phyloP scores from a whole-genome alignment of 37 sponge, comb jelly and placozoan species.

The Ianthella basta region DNA sequence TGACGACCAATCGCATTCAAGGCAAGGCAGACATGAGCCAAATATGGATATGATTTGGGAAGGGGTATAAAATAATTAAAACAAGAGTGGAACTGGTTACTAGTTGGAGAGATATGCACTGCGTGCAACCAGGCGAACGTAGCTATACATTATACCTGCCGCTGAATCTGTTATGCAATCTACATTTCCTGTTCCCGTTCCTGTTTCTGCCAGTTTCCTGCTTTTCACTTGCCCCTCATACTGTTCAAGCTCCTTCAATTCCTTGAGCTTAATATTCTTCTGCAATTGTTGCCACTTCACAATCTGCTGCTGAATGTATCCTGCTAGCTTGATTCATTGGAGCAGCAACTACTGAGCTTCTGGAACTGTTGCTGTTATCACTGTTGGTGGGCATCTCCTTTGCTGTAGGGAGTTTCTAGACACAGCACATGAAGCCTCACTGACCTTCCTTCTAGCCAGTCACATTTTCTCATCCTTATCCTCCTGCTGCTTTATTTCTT shows the following conservation, averaged over 20 bases:
- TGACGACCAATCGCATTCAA: no score
- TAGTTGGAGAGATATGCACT: no score
- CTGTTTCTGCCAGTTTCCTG: no score
- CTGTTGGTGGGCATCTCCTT: background rate
- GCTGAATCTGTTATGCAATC: no score
- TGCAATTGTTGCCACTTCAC: slow-evolving; percentile 31
- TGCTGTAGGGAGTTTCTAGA: background rate
- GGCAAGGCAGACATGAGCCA: no score
- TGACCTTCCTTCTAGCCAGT: background rate
- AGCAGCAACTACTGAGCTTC: no score
- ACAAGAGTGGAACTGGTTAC: no score
- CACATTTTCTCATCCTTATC: background rate
- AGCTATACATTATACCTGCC: no score
- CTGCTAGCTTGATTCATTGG: background rate
- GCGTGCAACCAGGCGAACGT: no score
- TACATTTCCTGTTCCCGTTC: no score
- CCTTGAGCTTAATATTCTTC: background rate
- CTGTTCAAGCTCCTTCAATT: slow-evolving; percentile 31
- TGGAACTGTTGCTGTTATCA: background rate
- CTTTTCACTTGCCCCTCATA: background rate
- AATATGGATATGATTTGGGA: no score
- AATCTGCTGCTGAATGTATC: slow-evolving; percentile 10
- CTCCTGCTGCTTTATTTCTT: background rate
- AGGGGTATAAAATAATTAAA: no score
- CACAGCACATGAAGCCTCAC: background rate